A percentile compares a stretch with the other conserved stretches of the same genome.
Evolutionary conservation across 2,113 vertebrate species (phyloP).

Genomic region (Jacana jacana): DNA sequence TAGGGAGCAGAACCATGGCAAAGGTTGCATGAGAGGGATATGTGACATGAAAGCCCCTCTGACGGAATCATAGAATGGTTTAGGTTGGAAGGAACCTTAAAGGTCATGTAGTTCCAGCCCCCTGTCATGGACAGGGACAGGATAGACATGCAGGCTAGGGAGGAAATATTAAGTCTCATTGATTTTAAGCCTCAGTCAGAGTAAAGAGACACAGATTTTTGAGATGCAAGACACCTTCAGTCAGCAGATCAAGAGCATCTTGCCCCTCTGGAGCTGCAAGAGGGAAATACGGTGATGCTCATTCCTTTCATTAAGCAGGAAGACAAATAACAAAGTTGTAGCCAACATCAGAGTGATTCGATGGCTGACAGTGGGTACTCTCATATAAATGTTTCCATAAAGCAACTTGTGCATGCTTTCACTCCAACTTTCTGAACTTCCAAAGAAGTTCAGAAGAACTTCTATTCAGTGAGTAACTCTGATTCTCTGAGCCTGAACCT

Average conservation of each 20-base stretch:
- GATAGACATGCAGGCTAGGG: not conserved
- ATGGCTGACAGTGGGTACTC: not conserved
- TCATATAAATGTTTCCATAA: not conserved
- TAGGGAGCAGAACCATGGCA: not conserved
- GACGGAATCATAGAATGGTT: not conserved
- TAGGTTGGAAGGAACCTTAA: not conserved
- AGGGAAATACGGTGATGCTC: not conserved
- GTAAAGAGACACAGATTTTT: not conserved
- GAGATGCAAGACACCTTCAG: not conserved
- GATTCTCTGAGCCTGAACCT: not conserved
- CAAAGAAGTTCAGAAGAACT: too few relatives aligned
- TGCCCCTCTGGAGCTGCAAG: not conserved
- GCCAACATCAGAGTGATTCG: not conserved
- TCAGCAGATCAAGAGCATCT: not conserved
- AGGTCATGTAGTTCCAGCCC: not conserved
- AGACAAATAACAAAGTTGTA: not conserved
- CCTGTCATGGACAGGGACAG: not conserved
- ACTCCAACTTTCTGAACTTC: not conserved
- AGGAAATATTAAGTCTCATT: not conserved
- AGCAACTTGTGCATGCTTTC: not conserved
- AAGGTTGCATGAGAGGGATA: not conserved
- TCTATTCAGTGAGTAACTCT: not conserved
- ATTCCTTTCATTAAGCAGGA: not conserved
- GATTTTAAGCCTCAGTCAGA: not conserved
- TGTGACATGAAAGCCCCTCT: not conserved